Conservation (phyloP, 2,113 vertebrate species). For the Gobiocypris rarus region DNA sequence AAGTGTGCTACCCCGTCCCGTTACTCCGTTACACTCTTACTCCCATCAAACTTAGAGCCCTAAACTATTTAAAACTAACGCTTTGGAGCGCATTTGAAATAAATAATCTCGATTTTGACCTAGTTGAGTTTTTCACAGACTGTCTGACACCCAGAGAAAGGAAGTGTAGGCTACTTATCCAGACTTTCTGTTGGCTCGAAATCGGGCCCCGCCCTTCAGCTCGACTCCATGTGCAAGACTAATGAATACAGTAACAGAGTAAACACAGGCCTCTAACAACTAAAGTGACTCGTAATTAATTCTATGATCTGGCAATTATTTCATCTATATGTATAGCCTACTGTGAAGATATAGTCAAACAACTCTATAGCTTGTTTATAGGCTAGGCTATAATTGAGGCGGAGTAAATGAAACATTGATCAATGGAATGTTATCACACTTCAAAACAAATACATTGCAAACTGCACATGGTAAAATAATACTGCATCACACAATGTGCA, state of each 20-base stretch:
- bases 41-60: constrained; percentile 13
- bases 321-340: no score
- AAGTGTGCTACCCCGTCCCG: not conserved
- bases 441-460: not conserved
- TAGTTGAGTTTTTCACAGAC: constrained; percentile 7
- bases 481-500: not conserved
- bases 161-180: constrained; percentile 61
- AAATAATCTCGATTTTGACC: not conserved
- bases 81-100: constrained; percentile 30
- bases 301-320: not conserved
- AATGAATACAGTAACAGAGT: constrained; percentile 22
- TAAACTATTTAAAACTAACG: not conserved
- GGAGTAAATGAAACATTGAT: no score
- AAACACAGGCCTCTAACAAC: constrained; percentile 7
- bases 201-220: constrained; percentile 66
- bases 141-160: constrained; percentile 58
- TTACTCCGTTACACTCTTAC: not conserved
- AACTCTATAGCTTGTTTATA: no score
- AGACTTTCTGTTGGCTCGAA: constrained; percentile 54
- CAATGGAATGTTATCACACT: not conserved
- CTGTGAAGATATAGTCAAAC: no score
- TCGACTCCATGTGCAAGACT: constrained; percentile 21
- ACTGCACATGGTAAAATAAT: no score
- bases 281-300: not conserved
- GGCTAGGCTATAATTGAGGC: no score